Base-by-base conservation (phyloP, 1,140 invertebrate species). In the Ips typographus region DNA sequence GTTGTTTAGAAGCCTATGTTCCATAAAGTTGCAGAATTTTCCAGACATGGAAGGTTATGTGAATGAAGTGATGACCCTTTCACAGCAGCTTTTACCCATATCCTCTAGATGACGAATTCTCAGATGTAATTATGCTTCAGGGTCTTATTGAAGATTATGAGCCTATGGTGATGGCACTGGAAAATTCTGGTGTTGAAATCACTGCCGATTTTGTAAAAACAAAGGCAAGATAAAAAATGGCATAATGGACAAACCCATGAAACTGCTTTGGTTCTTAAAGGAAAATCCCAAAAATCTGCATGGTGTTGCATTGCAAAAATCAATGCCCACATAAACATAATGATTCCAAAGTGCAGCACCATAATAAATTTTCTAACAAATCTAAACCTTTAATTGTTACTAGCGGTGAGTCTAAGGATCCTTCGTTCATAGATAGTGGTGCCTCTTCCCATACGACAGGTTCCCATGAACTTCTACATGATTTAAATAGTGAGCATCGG, bases 91-190 rank as follows among this genome's bases (percentile, higher is more conserved):
- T 8, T 36, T 38, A 38, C 44, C 57, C 2, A 75, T 76, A 40
- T 55, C 72, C 72, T 4, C 4, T 80, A 2, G 74, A 75, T 55
- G 72, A 76, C 58, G 72, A 76, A 56, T 68, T 77, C 59, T 41
- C 74, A 22, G 73, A 53, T n/a, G 74, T 68, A 53, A 65, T 75
- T 22, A 76, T 78, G 74, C 51, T 78, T 6, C 68, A 67, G 42
- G 75, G 73, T 4, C 63, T 77, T 8, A 63, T 76, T 42, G 72
- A 71, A 63, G 62, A 77, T 36, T 77, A 76, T 72, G 68, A 71
- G 22, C 75, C 77, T 4, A 77, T 79, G 75, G 75, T 78, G 38
- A 77, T 79, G 75, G 78, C 75, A 0, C 58, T 80, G 37, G 76
- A 79, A 70, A 79, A 76, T 73, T 77, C 78, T 22, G 74, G 71